phyloP scores from a whole-genome alignment of 2,113 vertebrate genomes.

The Eolophus roseicapilla region DNA sequence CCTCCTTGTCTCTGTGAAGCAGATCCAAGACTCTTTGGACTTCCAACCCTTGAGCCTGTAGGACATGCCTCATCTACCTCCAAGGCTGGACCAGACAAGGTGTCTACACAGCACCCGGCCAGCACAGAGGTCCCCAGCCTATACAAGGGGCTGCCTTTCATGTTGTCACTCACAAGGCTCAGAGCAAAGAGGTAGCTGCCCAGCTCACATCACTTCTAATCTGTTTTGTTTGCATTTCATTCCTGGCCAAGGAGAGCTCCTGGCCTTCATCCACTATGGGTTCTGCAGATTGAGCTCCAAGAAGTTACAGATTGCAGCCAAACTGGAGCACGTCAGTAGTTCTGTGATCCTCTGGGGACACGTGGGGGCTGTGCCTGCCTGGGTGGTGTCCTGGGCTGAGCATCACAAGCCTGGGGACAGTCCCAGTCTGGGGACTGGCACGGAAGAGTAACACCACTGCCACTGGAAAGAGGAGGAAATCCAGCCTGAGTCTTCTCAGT shows the following conservation, averaged over 20 bases:
- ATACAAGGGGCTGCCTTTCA: rapidly evolving
- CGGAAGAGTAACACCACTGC: rapidly evolving
- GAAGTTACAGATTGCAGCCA: background rate
- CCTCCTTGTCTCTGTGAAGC: background rate
- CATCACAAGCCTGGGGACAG: background rate
- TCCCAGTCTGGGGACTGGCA: background rate
- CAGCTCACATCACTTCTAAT: background rate
- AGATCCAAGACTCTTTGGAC: background rate
- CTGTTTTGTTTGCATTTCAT: background rate
- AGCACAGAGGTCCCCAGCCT: background rate
- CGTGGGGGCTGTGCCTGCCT: rapidly evolving
- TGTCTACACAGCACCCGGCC: background rate
- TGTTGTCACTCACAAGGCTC: background rate
- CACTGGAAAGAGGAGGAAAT: background rate
- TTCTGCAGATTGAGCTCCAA: background rate
- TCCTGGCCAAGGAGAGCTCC: background rate
- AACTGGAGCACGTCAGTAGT: background rate
- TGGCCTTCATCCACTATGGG: background rate
- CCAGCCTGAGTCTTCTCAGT: background rate
- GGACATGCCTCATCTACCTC: background rate
- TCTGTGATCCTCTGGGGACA: background rate
- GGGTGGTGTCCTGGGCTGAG: background rate
- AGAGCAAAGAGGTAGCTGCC: background rate
- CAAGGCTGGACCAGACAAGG: background rate
- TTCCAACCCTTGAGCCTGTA: background rate